Evolutionary conservation across 2,113 vertebrate genomes (phyloP).

Genomic region (Rhodinocichla rosea): DNA sequence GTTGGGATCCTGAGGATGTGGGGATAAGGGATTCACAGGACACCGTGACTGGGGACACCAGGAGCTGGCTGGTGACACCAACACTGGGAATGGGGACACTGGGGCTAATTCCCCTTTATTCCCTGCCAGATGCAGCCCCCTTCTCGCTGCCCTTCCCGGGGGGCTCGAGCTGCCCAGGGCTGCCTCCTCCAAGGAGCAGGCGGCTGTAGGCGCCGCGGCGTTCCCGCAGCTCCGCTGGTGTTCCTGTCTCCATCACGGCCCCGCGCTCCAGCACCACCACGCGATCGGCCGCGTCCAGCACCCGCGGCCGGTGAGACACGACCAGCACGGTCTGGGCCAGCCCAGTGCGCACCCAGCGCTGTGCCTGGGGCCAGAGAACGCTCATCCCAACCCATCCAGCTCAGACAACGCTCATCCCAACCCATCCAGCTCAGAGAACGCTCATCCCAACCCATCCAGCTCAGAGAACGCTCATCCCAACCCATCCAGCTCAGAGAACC

Average conservation of each 20-base stretch:
- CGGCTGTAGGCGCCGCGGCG: background rate
- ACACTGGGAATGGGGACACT: background rate
- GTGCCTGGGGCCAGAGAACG: background rate
- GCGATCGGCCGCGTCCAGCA: background rate
- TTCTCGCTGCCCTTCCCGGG: rapidly evolving
- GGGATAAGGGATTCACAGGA: background rate
- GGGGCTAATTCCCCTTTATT: background rate
- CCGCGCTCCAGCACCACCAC: background rate
- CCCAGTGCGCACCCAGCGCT: background rate
- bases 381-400: background rate
- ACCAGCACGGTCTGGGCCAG: background rate
- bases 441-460: too few relatives aligned
- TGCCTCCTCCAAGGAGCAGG: background rate
- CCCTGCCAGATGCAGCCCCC: background rate
- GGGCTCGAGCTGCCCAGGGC: rapidly evolving
- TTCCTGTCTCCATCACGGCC: background rate
- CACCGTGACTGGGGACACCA: background rate
- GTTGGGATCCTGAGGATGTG: background rate
- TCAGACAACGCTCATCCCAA: too few relatives aligned
- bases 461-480: too few relatives aligned
- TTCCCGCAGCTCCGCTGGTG: background rate
- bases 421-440: too few relatives aligned
- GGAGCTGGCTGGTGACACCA: background rate
- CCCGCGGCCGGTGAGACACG: background rate
- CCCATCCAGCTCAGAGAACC: too few relatives aligned